Percentiles rank a stretch among this genome's conserved stretches.
These are phyloP conservation scores for Geodia barretti DNA, from an alignment of 37 sponge, comb jelly and placozoan genomes.

Conservation along the genomic window DNA sequence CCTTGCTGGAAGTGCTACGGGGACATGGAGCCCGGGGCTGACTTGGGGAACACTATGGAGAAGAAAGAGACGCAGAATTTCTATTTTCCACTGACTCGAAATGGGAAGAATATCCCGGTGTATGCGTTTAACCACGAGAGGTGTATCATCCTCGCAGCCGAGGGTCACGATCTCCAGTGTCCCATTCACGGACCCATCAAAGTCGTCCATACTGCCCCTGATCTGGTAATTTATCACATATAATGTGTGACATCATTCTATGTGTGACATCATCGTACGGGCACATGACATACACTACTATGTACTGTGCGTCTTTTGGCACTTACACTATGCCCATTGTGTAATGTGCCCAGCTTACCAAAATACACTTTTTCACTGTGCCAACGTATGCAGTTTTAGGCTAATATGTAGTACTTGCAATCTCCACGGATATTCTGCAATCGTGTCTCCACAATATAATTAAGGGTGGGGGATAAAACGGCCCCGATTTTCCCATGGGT, in stretches of 20 bases:
- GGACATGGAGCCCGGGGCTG: not conserved
- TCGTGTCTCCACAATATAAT: no score
- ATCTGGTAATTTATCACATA: slow-evolving; percentile 52
- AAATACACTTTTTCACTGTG: no score
- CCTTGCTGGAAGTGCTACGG: slow-evolving; percentile 71
- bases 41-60: not conserved
- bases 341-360: no score
- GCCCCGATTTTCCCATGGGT: no score
- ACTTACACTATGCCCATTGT: no score
- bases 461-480: no score
- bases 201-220: slow-evolving; percentile 33
- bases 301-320: no score
- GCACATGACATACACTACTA: no score
- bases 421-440: no score
- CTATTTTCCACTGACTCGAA: not conserved
- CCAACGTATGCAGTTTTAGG: no score
- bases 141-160: slow-evolving; percentile 14
- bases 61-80: not conserved
- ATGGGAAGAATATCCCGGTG: not conserved
- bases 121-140: slow-evolving; percentile 21
- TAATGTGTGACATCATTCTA: not conserved
- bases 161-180: slow-evolving; percentile 19
- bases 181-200: slow-evolving; percentile 23
- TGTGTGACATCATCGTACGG: no score
- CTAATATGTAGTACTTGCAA: no score